Base-by-base conservation (phyloP, 2,888 invertebrate species). In the Xestia ashworthii region DNA sequence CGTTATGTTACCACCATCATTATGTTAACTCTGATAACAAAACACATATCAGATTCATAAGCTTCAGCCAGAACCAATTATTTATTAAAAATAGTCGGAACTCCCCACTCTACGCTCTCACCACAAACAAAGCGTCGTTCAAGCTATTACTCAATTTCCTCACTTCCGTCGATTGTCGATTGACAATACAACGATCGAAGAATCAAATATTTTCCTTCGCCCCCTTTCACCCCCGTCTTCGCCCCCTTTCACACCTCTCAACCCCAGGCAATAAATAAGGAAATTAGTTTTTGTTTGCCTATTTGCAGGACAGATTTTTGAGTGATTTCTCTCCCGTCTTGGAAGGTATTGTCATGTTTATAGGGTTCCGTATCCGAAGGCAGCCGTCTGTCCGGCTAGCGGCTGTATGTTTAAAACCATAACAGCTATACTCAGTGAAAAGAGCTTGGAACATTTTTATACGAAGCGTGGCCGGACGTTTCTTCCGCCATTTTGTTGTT, bases 101-200 rank as follows among this genome's bases (percentile, higher is more conserved):
- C 80, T 88, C 81, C 87, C 1, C 12, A 88, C 58, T 66, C 0
- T 77, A 3, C 22, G 76, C 22, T 58, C 16, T 11, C 22, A 6
- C 38, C 55, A 78, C 86, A 90, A 91, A 93, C 93, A 92, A 89
- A 88, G 84, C 89, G 82, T 89, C 81, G 88, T 87, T 87, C 86
- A 80, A 76, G 88, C 93, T 91, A 94, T 95, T 94, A 94, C 94
- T 93, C 94, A 94, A 95, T 95, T 94, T 94, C 95, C 94, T 92
- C 90, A 88, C 91, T 90, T 91, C 92, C 88, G 89, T 71, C 82
- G 90, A 91, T 92, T 90, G 92, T 87, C 91, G 89, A 91, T 92
- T 91, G 92, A 92, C 93, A 94, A 92, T 91, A 90, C 92, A 94
- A 93, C 89, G 89, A 90, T 89, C 90, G 91, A 92, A 93, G 93